phyloP scores from a whole-genome alignment of 2,888 invertebrate genomes.

The Myopa tessellatipennis region DNA sequence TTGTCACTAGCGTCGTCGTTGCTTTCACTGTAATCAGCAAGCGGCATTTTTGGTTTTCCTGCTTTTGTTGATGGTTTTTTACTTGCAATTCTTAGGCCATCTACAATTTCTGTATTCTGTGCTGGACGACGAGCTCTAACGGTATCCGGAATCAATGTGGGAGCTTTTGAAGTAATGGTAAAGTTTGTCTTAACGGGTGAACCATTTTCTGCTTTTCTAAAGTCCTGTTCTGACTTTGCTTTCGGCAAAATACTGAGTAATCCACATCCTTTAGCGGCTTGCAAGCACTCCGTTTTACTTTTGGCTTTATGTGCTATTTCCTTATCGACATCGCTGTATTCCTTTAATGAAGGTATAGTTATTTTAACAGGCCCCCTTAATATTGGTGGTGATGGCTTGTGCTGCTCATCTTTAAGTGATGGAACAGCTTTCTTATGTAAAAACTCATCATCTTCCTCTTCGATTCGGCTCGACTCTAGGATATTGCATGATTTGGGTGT shows the following conservation, averaged over 20 bases:
- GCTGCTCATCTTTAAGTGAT: conserved; percentile 42
- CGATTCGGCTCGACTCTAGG: conserved; percentile 53
- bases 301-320: conserved; percentile 54
- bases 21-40: conserved; percentile 67
- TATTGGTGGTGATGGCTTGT: conserved; percentile 56
- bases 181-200: background rate
- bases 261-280: conserved; percentile 64
- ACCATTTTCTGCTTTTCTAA: conserved; percentile 48
- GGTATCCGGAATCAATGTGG: conserved; percentile 67
- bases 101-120: conserved; percentile 61
- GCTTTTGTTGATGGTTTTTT: conserved; percentile 52
- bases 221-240: conserved; percentile 69
- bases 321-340: conserved; percentile 65
- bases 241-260: conserved; percentile 78
- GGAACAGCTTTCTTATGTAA: conserved; percentile 72
- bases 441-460: conserved; percentile 76
- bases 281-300: conserved; percentile 9
- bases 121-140: conserved; percentile 64
- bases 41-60: conserved; percentile 57
- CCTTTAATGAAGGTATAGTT: conserved; percentile 75
- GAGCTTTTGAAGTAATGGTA: background rate
- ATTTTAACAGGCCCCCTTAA: conserved; percentile 73
- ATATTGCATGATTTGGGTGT: conserved; percentile 54
- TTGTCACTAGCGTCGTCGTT: conserved; percentile 70
- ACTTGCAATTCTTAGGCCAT: conserved; percentile 45